Evolutionary conservation across 2,797 vertebrate species (phyloP).

Genomic region (Pangasius macronema): DNA sequence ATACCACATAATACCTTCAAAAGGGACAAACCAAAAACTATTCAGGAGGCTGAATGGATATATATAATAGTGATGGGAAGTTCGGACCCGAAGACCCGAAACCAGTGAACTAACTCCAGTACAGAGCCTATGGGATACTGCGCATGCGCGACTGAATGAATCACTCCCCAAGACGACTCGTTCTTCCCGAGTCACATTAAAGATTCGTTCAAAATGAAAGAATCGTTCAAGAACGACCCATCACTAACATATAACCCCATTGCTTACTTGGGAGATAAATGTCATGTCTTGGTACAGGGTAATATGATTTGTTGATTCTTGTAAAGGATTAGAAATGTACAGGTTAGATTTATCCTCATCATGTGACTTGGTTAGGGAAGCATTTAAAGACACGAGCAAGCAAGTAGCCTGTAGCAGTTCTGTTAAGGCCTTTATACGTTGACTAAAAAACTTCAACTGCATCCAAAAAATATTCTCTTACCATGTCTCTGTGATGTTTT

Average conservation of each 20-base stretch:
- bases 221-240: too few species aligned
- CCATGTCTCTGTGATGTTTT: constrained; percentile 88
- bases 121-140: too few species aligned
- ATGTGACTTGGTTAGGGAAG: background rate
- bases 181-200: too few species aligned
- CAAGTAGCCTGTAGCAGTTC: background rate
- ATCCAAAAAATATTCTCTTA: constrained; percentile 63
- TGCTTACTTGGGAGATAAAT: background rate
- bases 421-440: background rate
- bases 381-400: background rate
- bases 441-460: too few species aligned
- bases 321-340: background rate
- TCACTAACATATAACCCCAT: background rate
- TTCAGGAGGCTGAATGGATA: background rate
- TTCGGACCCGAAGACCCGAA: too few species aligned
- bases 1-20: background rate
- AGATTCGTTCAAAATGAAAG: too few species aligned
- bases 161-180: too few species aligned
- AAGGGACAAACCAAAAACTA: background rate
- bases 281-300: background rate
- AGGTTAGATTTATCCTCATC: background rate
- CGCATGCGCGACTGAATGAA: too few species aligned
- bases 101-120: too few species aligned
- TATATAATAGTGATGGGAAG: too few species aligned
- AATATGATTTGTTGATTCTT: background rate